Percentiles rank a stretch among this genome's conserved stretches.
phyloP scores from a whole-genome alignment of 2,113 vertebrate genomes.

The Aptenodytes patagonicus region DNA sequence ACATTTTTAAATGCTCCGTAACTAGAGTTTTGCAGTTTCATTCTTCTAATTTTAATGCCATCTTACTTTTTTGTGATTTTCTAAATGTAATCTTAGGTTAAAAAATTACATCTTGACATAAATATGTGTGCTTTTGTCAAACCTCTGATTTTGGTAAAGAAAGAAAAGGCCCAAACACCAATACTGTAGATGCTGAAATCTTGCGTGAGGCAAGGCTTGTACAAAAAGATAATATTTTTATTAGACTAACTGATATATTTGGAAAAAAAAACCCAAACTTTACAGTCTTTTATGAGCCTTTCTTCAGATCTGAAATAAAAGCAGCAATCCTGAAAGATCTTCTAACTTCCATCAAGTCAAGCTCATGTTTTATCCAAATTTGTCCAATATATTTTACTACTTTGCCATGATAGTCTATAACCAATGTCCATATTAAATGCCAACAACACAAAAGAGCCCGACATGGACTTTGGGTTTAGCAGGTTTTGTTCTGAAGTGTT shows the following conservation, averaged over 20 bases:
- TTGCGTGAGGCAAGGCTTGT: background rate
- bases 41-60: background rate
- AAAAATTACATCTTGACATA: background rate
- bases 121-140: background rate
- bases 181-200: background rate
- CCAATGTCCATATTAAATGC: background rate
- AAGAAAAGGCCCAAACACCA: background rate
- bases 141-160: background rate
- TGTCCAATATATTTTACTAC: background rate
- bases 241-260: background rate
- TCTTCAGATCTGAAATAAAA: background rate
- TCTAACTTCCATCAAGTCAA: background rate
- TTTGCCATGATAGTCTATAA: background rate
- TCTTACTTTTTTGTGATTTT: background rate
- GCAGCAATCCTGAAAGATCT: background rate
- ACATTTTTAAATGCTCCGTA: accelerated
- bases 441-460: background rate
- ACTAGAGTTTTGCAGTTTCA: background rate
- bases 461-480: background rate
- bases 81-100: background rate
- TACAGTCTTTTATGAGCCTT: background rate
- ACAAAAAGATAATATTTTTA: background rate
- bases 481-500: background rate
- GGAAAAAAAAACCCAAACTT: background rate
- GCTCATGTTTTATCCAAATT: background rate